phyloP scores from a whole-genome alignment of 1,140 invertebrate genomes.

The Lineus longissimus region DNA sequence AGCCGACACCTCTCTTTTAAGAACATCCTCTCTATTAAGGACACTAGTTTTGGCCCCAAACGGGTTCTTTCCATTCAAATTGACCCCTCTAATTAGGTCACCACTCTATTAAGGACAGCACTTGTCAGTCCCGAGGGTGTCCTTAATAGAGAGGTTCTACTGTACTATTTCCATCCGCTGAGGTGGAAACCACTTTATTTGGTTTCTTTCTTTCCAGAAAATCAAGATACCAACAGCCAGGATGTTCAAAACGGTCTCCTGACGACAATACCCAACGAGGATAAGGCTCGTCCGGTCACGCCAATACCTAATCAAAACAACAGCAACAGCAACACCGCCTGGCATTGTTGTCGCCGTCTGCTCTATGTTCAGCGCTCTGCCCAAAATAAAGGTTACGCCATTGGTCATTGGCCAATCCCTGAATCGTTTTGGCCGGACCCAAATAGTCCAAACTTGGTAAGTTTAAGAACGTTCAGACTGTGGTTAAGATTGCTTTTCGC shows the following conservation, averaged over 20 bases:
- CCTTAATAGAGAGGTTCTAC: too few species aligned
- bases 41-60: too few species aligned
- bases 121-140: too few species aligned
- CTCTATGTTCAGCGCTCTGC: conserved; percentile 91
- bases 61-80: too few species aligned
- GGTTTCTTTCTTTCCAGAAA: conserved; percentile 32
- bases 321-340: conserved; percentile 56
- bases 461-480: conserved; percentile 12
- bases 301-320: conserved; percentile 19
- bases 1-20: too few species aligned
- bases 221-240: conserved; percentile 36
- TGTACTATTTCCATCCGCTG: too few species aligned
- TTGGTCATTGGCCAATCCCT: conserved; percentile 97
- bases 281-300: conserved; percentile 21
- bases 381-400: conserved; percentile 80
- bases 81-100: too few species aligned
- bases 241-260: conserved; percentile 18
- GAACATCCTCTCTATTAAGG: too few species aligned
- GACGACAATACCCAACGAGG: conserved; percentile 10
- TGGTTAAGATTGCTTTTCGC: too few species aligned
- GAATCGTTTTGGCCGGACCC: conserved; percentile 96
- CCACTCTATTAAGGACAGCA: too few species aligned
- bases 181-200: too few species aligned
- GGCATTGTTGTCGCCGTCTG: conserved; percentile 78
- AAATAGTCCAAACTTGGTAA: conserved; percentile 65